These are phyloP conservation scores for Podargus strigoides DNA, from an alignment of 2,797 vertebrate species.

Conservation along the genomic window DNA sequence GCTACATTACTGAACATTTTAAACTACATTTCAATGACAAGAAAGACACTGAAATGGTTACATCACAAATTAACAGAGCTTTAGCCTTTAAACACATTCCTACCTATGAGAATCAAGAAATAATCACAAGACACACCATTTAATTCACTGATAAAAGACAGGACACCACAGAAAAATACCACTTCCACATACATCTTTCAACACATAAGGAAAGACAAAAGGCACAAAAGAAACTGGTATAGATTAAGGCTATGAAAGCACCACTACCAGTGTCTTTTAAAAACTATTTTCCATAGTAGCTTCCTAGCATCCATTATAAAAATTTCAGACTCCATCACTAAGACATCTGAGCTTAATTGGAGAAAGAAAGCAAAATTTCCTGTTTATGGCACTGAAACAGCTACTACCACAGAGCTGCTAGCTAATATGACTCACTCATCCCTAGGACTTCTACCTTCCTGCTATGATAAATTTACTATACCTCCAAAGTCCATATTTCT, in stretches of 20 bases:
- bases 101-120: conserved; percentile 70
- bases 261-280: conserved; percentile 43
- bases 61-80: conserved; percentile 75
- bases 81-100: conserved; percentile 71
- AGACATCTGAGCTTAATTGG: neutral
- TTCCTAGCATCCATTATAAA: conserved; percentile 19
- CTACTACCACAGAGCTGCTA: conserved; percentile 9
- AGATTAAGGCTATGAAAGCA: conserved; percentile 56
- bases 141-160: conserved; percentile 74
- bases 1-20: conserved; percentile 78
- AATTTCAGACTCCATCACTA: neutral
- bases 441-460: neutral
- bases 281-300: neutral
- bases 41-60: conserved; percentile 74
- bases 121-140: conserved; percentile 74
- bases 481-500: conserved; percentile 31
- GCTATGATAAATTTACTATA: conserved; percentile 1
- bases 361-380: conserved; percentile 17
- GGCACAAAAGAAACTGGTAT: conserved; percentile 69
- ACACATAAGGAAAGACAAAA: conserved; percentile 74
- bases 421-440: neutral
- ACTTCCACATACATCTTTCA: conserved; percentile 76
- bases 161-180: conserved; percentile 74
- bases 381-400: conserved; percentile 15
- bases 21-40: conserved; percentile 78